Evolutionary conservation across 2,888 invertebrate genomes (phyloP).

Genomic region (Brenthis ino): DNA sequence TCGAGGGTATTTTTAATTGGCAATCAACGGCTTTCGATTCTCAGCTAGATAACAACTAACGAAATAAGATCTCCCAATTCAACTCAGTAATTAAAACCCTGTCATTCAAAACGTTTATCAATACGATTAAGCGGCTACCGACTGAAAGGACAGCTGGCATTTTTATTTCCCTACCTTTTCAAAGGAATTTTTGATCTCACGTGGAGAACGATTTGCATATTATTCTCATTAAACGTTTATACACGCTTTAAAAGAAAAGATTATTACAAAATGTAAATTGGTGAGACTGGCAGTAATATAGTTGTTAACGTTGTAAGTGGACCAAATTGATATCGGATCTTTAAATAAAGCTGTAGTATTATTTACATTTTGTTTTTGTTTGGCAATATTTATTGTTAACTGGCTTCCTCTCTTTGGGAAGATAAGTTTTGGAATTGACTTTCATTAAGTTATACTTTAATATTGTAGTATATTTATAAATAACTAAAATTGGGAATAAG

Average conservation of each 20-base stretch:
- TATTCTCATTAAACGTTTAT: conserved; percentile 35
- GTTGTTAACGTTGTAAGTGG: conserved; percentile 22
- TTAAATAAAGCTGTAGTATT: background rate
- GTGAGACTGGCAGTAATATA: conserved; percentile 10
- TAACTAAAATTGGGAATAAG: no score
- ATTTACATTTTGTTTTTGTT: conserved; percentile 3
- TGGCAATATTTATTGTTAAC: background rate
- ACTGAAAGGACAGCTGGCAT: conserved; percentile 17
- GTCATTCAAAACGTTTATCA: conserved; percentile 20
- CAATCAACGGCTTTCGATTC: conserved; percentile 12
- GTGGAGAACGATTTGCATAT: conserved; percentile 33
- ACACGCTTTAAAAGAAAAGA: conserved; percentile 28
- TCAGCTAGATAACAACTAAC: conserved; percentile 14
- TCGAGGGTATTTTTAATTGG: background rate
- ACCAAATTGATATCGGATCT: conserved; percentile 7
- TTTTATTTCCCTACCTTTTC: conserved; percentile 27
- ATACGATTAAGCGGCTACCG: conserved; percentile 26
- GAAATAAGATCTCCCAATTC: conserved; percentile 3
- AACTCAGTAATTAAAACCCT: conserved; percentile 10
- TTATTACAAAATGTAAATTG: conserved; percentile 36
- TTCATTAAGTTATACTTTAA: no score
- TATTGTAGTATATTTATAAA: no score
- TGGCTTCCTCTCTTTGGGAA: no score
- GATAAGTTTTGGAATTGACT: no score
- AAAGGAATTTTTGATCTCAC: conserved; percentile 28